Evolutionary conservation across 2,888 invertebrate species (phyloP).

Genomic region (Dolichopus griseipennis): DNA sequence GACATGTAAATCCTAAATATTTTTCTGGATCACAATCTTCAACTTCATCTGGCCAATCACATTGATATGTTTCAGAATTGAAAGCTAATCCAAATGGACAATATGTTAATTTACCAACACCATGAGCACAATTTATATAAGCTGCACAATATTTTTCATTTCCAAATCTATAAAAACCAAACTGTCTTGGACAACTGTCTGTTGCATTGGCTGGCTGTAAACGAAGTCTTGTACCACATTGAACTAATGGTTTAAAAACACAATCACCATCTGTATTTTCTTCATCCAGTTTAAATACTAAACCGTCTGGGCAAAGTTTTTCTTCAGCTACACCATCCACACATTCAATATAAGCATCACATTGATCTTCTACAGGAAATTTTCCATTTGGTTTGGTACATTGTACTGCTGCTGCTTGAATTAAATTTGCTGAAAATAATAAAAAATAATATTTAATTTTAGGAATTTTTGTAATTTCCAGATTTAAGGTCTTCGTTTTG

Average conservation of each 20-base stretch:
- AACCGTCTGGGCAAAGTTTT: slow-evolving; percentile 72
- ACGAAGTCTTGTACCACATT: slow-evolving; percentile 61
- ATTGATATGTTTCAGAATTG: slow-evolving; percentile 61
- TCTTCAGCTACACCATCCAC: slow-evolving; percentile 60
- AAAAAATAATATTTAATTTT: not conserved
- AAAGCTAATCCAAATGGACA: slow-evolving; percentile 81
- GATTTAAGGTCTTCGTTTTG: too few relatives aligned
- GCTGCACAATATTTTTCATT: slow-evolving; percentile 60
- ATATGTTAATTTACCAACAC: slow-evolving; percentile 59
- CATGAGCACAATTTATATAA: slow-evolving; percentile 74
- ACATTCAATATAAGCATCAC: slow-evolving; percentile 66
- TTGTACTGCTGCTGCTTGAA: slow-evolving; percentile 24
- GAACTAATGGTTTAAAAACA: slow-evolving; percentile 71
- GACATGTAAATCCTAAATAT: slow-evolving; percentile 67
- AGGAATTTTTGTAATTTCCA: not conserved
- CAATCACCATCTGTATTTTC: slow-evolving; percentile 59
- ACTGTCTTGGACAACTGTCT: slow-evolving; percentile 58
- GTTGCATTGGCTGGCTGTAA: slow-evolving; percentile 53
- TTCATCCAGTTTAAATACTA: slow-evolving; percentile 61
- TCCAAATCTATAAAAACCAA: slow-evolving; percentile 59
- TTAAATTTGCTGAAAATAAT: slow-evolving; percentile 23
- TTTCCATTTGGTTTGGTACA: slow-evolving; percentile 62
- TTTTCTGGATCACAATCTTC: slow-evolving; percentile 71
- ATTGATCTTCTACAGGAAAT: slow-evolving; percentile 58
- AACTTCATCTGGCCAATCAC: slow-evolving; percentile 83